Evolutionary conservation across 2,113 vertebrate genomes (phyloP), one percentile per base, ranked within the genome.

Genomic region (Nerophis ophidion): DNA sequence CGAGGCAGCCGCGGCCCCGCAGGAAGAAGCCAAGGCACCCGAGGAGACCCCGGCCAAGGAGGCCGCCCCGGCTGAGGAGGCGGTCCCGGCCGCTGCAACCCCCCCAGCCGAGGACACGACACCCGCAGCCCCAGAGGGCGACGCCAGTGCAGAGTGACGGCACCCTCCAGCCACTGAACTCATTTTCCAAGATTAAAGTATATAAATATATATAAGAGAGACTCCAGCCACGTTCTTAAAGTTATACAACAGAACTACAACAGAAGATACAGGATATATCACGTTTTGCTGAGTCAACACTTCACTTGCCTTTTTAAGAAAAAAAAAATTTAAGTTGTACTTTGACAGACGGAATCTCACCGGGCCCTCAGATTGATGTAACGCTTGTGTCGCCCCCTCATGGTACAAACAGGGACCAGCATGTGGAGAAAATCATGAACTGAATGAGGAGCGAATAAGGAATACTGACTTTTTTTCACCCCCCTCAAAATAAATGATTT

Each of bases 141-240:
- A 90, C 82, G 86, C 87, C 59, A 90, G 93, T 60, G 91, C 93
- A 73, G 94, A 96, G 90, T 93, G 92, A 88, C 79, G 35, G 74
- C 76, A 19, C 56, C 60, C 26, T 26, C 60, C 79, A 45, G 64
- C 82, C 71, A 87, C 83, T 61, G 82, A 83, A 91, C 90, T 91
- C 83, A 87, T 86, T 87, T 86, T 91, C 79, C 85, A 87, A 90
- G 81, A 90, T 87, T 86, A 88, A 90, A 90, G 72, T 90, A 90
- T 90, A 91, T 90, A 86, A 88, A 88, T 89, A 84, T 88, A 87
- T 85, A 91, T 90, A 90, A 89, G 84, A 86, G 84, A 89, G 89
- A 91, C 90, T 87, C 51, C 83, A 88, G 87, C 89, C 90, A 90
- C 87, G 63, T 84, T 87, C 80, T 78, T 87, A 77, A 88, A 87